Evolutionary conservation across 1,140 invertebrate species (phyloP).

Genomic region (Sinella curviseta): DNA sequence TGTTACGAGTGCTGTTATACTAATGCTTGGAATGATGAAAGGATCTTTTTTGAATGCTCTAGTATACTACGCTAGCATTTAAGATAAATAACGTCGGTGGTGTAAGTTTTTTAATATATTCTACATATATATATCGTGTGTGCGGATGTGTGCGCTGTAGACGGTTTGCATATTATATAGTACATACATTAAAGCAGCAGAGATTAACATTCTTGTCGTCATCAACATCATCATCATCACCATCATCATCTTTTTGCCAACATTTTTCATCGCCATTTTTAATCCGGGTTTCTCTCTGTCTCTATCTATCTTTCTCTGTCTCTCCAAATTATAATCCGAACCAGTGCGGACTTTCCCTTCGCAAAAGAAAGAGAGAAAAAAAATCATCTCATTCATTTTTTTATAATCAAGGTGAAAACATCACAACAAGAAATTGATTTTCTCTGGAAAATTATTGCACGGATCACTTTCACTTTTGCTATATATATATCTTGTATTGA

Average conservation of each 20-base stretch:
- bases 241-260: background rate
- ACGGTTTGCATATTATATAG: too few relatives aligned
- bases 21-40: too few relatives aligned
- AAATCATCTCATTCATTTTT: background rate
- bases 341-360: too few relatives aligned
- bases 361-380: background rate
- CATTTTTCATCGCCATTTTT: constrained; percentile 21
- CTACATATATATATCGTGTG: background rate
- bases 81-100: background rate
- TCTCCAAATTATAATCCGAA: too few relatives aligned
- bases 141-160: too few relatives aligned
- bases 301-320: background rate
- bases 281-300: background rate
- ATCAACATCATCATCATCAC: background rate
- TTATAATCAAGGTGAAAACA: too few relatives aligned
- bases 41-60: background rate
- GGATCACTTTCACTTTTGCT: too few relatives aligned
- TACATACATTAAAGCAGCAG: too few relatives aligned
- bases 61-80: background rate
- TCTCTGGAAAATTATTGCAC: too few relatives aligned
- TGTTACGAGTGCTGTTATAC: background rate
- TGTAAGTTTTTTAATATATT: background rate
- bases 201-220: constrained; percentile 15
- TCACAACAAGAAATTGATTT: too few relatives aligned
- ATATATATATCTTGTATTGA: too few relatives aligned